Percentiles rank a stretch among this genome's conserved stretches.
phyloP scores from a whole-genome alignment of 2,797 vertebrate species.

The Eremophila alpestris region DNA sequence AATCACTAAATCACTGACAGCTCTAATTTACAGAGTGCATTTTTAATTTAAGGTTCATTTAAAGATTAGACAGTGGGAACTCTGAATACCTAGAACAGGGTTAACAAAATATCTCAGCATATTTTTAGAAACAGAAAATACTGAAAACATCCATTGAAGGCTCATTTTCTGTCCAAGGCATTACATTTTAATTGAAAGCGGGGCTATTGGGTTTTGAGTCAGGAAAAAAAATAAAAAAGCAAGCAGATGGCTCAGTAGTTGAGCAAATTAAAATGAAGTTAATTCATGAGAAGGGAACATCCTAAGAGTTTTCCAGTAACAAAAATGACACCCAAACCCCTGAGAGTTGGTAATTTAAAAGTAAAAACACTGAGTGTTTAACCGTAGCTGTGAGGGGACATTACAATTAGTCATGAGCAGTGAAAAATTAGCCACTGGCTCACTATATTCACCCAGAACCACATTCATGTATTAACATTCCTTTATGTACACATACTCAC shows the following conservation, averaged over 20 bases:
- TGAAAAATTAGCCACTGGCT: background rate
- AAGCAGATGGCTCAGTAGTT: background rate
- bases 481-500: background rate
- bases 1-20: background rate
- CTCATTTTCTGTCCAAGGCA: background rate
- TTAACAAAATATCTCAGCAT: background rate
- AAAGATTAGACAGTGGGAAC: background rate
- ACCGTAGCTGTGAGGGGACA: background rate
- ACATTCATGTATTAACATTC: background rate
- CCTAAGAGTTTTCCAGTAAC: background rate
- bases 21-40: background rate
- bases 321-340: accelerated
- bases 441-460: background rate
- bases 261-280: background rate
- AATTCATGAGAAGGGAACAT: background rate
- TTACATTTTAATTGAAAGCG: background rate
- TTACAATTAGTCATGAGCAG: background rate
- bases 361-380: background rate
- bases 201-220: background rate
- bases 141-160: background rate
- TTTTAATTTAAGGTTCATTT: background rate
- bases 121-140: background rate
- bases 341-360: background rate
- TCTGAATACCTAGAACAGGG: background rate
- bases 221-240: background rate